These are phyloP conservation scores for Coptodon rendalli DNA, from an alignment of 2,113 vertebrate species.

Conservation along the genomic window DNA sequence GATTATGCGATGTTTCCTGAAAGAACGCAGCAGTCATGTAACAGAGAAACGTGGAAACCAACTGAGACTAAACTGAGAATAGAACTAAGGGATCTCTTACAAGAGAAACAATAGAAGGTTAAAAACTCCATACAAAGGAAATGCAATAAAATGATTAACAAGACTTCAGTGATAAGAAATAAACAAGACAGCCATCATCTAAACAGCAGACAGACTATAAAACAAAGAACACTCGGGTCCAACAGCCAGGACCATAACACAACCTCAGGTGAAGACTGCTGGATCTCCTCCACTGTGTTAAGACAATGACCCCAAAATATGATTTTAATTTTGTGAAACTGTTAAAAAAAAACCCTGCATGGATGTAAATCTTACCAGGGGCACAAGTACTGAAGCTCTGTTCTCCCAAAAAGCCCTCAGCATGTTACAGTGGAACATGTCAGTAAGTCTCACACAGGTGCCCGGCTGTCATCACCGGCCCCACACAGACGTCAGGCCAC, in stretches of 20 bases:
- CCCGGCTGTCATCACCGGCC: not conserved
- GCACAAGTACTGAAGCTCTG: not conserved
- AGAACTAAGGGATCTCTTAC: not conserved
- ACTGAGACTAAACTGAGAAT: not conserved
- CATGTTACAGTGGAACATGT: not conserved
- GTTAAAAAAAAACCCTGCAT: rapidly evolving
- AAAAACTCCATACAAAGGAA: not conserved
- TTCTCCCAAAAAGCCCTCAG: not conserved
- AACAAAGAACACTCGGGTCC: rapidly evolving
- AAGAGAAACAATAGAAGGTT: not conserved
- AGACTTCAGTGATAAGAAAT: not conserved
- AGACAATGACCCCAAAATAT: not conserved
- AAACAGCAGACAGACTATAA: not conserved
- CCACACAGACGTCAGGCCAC: not conserved
- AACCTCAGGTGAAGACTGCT: not conserved
- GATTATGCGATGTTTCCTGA: not conserved
- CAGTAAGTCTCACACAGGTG: not conserved
- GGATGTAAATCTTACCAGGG: not conserved
- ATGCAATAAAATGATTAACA: not conserved
- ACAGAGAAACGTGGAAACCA: not conserved
- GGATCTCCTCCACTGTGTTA: not conserved
- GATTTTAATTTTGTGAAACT: not conserved
- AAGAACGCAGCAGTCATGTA: not conserved
- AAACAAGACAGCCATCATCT: not conserved
- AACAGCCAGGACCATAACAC: not conserved